Conservation (phyloP, 2,113 vertebrate species). For the Gopherus evgoodei region DNA sequence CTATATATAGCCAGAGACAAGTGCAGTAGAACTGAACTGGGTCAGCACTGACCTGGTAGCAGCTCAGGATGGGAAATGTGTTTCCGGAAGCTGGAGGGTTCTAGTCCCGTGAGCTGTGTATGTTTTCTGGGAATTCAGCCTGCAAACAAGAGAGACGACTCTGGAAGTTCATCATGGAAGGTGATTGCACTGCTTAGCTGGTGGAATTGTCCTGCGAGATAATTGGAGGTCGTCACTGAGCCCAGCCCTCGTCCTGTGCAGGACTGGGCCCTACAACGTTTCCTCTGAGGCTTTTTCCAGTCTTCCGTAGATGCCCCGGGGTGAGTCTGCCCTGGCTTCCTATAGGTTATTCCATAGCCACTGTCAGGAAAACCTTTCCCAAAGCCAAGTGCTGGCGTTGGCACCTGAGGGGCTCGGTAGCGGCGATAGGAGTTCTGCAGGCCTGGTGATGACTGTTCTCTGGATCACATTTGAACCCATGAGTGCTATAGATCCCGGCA, state of each 20-base stretch:
- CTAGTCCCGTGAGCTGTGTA: fast-evolving
- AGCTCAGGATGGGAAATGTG: neutral
- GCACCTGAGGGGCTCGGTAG: neutral
- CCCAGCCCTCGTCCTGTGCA: neutral
- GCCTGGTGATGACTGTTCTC: neutral
- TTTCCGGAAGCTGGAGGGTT: neutral
- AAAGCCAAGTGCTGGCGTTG: neutral
- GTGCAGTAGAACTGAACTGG: too few species aligned
- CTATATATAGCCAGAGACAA: neutral
- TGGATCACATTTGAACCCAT: neutral
- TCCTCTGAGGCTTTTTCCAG: neutral
- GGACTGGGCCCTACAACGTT: neutral
- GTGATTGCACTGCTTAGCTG: neutral
- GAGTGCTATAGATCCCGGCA: too few species aligned
- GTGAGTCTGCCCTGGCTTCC: too few species aligned
- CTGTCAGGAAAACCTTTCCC: neutral
- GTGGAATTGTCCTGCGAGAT: neutral
- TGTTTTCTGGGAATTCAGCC: neutral
- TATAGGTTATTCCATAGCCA: too few species aligned
- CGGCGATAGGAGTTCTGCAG: neutral
- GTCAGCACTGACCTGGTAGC: neutral
- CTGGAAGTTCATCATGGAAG: neutral
- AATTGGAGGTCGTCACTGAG: neutral
- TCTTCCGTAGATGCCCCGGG: neutral
- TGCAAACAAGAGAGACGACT: too few species aligned